Conservation (phyloP, 2,113 vertebrate species). For the Stercorarius parasiticus region DNA sequence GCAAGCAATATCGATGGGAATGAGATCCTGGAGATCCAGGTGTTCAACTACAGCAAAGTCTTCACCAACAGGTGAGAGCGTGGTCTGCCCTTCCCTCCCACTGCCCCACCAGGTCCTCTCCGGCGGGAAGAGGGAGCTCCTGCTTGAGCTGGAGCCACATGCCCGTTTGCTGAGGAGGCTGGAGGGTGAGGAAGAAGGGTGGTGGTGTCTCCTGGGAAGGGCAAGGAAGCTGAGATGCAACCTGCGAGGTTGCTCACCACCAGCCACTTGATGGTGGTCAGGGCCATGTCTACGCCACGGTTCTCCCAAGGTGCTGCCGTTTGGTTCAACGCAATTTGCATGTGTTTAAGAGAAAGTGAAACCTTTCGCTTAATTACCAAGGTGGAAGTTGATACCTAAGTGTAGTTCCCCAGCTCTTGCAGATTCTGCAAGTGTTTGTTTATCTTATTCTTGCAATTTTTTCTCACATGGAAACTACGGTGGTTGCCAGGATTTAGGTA, state of each 20-base stretch:
- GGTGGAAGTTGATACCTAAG: no score
- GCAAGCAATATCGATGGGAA: conserved; percentile 86
- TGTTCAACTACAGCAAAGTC: conserved; percentile 98
- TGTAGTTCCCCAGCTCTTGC: not conserved
- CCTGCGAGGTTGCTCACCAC: accelerated
- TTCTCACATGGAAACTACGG: not conserved
- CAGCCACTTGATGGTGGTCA: no score
- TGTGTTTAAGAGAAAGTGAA: not conserved
- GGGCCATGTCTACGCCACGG: accelerated
- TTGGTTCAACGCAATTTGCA: not conserved
- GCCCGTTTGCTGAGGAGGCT: accelerated
- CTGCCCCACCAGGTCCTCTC: accelerated
- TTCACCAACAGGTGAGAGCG: conserved; percentile 90
- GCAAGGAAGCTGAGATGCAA: accelerated
- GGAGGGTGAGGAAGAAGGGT: not conserved
- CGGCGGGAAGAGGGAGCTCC: accelerated
- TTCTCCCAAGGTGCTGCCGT: not conserved
- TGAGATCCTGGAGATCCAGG: conserved; percentile 92
- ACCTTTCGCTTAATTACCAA: not conserved
- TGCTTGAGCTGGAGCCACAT: not conserved
- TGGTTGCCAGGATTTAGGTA: accelerated
- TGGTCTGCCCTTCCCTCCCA: not conserved
- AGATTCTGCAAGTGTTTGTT: not conserved
- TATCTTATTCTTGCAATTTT: not conserved
- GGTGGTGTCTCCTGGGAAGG: no score